These are phyloP conservation scores for Morinoia aosen DNA, from an alignment of 2,888 invertebrate species.

Conservation along the genomic window DNA sequence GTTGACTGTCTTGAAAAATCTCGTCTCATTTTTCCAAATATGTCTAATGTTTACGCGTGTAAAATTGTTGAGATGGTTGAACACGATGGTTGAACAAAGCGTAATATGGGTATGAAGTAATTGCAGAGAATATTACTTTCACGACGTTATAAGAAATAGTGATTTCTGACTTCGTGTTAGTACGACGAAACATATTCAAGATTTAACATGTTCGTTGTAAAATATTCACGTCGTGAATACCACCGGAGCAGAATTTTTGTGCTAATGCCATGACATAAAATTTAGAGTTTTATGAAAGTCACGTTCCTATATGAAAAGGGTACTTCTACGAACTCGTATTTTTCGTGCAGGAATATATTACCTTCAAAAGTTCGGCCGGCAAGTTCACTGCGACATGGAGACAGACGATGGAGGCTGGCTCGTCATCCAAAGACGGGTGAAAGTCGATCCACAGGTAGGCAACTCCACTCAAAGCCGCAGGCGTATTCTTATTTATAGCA, in stretches of 20 bases:
- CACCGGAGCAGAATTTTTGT: not conserved
- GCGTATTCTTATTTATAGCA: not conserved
- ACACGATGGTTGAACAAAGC: no score
- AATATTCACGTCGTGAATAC: not conserved
- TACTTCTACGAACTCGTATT: not conserved
- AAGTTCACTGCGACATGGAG: conserved; percentile 66
- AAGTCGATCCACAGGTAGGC: conserved; percentile 59
- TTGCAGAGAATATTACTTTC: no score
- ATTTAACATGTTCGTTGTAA: no score
- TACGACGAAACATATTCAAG: no score
- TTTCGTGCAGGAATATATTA: conserved; percentile 58
- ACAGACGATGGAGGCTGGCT: conserved; percentile 63
- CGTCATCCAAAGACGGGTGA: conserved; percentile 62
- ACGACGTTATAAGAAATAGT: no score
- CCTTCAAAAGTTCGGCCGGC: conserved; percentile 62
- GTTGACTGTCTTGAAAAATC: no score
- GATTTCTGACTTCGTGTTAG: no score
- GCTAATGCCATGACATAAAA: not conserved
- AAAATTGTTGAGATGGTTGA: no score
- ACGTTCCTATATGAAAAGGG: not conserved
- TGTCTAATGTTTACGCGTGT: no score
- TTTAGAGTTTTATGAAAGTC: no score
- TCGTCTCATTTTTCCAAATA: no score
- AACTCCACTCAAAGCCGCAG: not conserved
- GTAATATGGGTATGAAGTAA: no score